Evolutionary conservation across 2,888 invertebrate species (phyloP), one percentile per base, ranked within the genome.

Genomic region (Nipponacmea schrenckii): DNA sequence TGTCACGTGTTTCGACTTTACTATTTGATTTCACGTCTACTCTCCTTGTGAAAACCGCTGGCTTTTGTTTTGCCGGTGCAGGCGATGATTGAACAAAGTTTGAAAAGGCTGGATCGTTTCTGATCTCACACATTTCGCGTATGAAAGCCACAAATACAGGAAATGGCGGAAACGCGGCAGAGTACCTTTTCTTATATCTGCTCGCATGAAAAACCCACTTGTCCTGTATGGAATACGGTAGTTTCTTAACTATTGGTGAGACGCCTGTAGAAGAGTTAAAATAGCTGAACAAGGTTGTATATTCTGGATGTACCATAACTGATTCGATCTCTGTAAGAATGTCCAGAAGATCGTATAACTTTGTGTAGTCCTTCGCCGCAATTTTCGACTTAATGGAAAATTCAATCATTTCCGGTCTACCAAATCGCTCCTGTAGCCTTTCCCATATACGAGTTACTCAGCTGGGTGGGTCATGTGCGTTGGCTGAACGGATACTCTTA

Each of bases 111-210:
- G 75, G 76, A 67, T 79, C 76, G 44, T 77, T 78, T 46, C 65
- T 62, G 0, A 74, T 72, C 14, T 27, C 66, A 27, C 74, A 69
- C 24, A 71, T 62, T 1, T 76, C 74, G 17, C 64, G 31, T 8
- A 79, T 71, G 46, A 79, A 81, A 14, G 68, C 44, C 0, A 68
- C 70, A 62, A 79, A 76, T 1, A 74, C 56, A 7, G 62, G 17
- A 46, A 79, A 80, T 26, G 78, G 79, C 15, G 76, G 79, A 69
- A 69, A 79, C 7, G 70, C 0, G 14, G 75, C 75, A 14, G n/a
- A 7, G 44, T 77, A 39, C 4, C 46, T 62, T n/a, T 64, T 56
- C 66, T 78, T 80, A 46, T 78, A 79, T 1, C 62, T 68, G 1
- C 62, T 26, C 2, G 78, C 79, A 17, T 67, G 64, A 20, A 10